Conservation (phyloP, 2,113 vertebrate species). For the cattle (Bos taurus) region ARS-UCD2.0 NC_037345.1:13528001-13528500, state of each 20-base stretch:
- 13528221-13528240: background rate
- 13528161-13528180: background rate
- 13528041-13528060: no score
- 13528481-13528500: background rate
- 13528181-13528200: background rate
- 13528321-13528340: background rate
- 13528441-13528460: background rate
- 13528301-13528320: background rate
- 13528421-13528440: background rate
- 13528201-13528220: background rate
- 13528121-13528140: background rate
- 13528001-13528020: background rate
- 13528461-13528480: background rate
- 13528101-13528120: background rate
- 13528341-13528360: accelerated
- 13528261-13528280: accelerated
- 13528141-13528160: background rate
- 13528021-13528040: no score
- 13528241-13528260: accelerated
- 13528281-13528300: accelerated
- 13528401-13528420: background rate
- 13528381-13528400: background rate
- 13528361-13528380: background rate
- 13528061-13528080: no score
- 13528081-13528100: no score